phyloP scores from a whole-genome alignment of 2,888 invertebrate species.

The Criorhina ranunculi region DNA sequence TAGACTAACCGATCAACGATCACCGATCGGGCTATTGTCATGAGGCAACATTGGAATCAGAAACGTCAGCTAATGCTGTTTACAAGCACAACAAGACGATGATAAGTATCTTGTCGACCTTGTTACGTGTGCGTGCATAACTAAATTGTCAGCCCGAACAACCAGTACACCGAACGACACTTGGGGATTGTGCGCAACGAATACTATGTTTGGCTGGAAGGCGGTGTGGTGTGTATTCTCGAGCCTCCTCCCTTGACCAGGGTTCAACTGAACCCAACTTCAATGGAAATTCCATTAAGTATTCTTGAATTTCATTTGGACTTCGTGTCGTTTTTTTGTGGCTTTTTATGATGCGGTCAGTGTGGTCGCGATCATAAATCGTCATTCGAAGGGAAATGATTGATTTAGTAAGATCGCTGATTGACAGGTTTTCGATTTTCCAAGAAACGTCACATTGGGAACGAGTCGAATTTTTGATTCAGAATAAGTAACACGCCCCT shows the following conservation, averaged over 20 bases:
- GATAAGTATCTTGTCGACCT: conserved; percentile 70
- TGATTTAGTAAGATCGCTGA: conserved; percentile 51
- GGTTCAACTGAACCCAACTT: conserved; percentile 47
- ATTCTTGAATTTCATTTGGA: conserved; percentile 48
- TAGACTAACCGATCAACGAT: conserved; percentile 25
- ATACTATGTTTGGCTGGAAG: neutral
- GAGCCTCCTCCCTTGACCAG: conserved; percentile 30
- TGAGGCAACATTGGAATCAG: neutral
- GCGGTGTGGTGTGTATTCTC: neutral
- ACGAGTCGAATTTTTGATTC: neutral
- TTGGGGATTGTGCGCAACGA: conserved; percentile 18
- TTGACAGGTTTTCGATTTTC: conserved; percentile 34
- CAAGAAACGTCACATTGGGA: neutral
- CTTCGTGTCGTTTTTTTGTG: conserved; percentile 3
- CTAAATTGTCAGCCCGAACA: conserved; percentile 37
- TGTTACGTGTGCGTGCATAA: conserved; percentile 66
- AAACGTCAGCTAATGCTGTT: conserved; percentile 1
- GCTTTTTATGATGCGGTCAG: neutral
- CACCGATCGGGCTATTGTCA: conserved; percentile 40
- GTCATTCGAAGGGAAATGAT: conserved; percentile 50
- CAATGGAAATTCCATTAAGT: conserved; percentile 39
- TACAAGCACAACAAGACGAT: conserved; percentile 30
- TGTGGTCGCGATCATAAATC: conserved; percentile 48
- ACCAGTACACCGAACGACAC: no score
- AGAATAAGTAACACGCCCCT: no score